Evolutionary conservation across 2,797 vertebrate genomes (phyloP).

Genomic region (Semotilus atromaculatus): DNA sequence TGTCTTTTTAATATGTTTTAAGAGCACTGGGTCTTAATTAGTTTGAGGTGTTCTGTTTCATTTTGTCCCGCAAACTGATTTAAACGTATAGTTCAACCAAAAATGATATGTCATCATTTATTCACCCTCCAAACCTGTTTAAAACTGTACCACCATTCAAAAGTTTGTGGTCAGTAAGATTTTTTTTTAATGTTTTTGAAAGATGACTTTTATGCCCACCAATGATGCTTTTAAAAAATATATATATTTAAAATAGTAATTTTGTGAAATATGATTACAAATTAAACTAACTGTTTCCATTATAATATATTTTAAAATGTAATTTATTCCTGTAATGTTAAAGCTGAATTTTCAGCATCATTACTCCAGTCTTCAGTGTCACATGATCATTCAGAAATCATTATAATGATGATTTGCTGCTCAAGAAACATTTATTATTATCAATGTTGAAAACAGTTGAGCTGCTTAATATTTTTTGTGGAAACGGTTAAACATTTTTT

Average conservation of each 20-base stretch:
- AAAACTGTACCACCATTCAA: background rate
- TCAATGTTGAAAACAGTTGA: background rate
- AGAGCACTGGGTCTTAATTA: slow-evolving; percentile 55
- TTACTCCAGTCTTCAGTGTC: no score
- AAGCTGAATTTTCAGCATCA: no score
- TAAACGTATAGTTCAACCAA: background rate
- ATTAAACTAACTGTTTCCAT: no score
- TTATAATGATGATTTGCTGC: no score
- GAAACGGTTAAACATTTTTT: no score
- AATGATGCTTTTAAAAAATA: no score
- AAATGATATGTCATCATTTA: background rate
- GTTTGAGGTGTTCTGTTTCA: slow-evolving; percentile 40
- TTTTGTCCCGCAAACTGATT: slow-evolving; percentile 10
- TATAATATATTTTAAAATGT: no score
- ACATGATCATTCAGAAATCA: no score
- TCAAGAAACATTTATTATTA: no score
- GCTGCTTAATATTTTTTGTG: background rate
- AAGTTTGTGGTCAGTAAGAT: background rate
- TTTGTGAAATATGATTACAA: no score
- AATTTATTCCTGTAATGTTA: no score
- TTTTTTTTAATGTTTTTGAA: background rate
- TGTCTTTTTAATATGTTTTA: slow-evolving; percentile 44
- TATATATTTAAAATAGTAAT: no score
- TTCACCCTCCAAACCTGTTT: background rate
- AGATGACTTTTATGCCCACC: background rate